Evolutionary conservation across 1,140 invertebrate genomes (phyloP).

Genomic region (Drosophila eugracilis): DNA sequence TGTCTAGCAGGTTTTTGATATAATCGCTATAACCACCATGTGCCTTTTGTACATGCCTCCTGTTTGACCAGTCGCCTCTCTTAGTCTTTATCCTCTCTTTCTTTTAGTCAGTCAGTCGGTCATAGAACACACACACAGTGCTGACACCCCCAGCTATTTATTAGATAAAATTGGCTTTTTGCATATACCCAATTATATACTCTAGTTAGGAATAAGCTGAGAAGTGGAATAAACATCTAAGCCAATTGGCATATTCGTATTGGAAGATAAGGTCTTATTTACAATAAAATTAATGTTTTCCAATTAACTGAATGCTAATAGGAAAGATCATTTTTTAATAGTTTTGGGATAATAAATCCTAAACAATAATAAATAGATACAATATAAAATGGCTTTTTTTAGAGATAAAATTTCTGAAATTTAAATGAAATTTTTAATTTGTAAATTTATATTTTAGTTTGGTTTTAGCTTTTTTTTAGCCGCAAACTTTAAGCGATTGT

Average conservation of each 20-base stretch:
- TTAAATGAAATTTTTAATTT: no score
- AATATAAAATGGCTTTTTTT: no score
- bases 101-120: slow-evolving; percentile 42
- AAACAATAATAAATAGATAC: no score
- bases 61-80: slow-evolving; percentile 36
- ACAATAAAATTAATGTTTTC: no score
- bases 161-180: neutral
- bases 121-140: slow-evolving; percentile 22
- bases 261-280: neutral
- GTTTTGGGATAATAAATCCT: no score
- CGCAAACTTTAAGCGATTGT: neutral
- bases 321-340: no score
- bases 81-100: neutral
- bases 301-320: no score
- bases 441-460: no score
- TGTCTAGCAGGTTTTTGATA: slow-evolving; percentile 45
- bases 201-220: no score
- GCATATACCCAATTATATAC: neutral
- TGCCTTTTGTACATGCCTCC: slow-evolving; percentile 42
- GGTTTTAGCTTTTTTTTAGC: neutral
- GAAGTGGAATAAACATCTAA: no score
- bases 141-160: neutral
- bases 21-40: slow-evolving; percentile 49
- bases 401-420: no score
- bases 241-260: neutral